Conservation (phyloP, 2,797 vertebrate species). For the Pterois miles region DNA sequence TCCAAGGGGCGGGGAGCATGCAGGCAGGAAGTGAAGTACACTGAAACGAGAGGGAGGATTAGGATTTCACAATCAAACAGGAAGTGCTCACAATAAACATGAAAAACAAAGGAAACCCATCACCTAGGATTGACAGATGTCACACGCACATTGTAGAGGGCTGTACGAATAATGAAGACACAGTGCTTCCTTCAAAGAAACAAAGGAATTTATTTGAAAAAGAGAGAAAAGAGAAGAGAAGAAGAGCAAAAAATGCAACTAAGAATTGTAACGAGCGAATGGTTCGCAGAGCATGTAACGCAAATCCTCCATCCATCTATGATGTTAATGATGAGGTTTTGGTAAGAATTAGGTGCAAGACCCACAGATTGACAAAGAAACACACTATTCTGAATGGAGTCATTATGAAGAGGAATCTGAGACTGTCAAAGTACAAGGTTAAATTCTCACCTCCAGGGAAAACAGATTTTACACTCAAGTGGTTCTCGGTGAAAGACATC, state of each 20-base stretch:
- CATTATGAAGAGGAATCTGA: too few relatives aligned
- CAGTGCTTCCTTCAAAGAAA: not conserved
- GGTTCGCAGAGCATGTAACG: not conserved
- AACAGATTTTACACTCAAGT: not conserved
- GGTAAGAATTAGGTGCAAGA: not conserved
- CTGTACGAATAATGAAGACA: not conserved
- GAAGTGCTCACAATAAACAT: too few relatives aligned
- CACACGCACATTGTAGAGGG: too few relatives aligned
- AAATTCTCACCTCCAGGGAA: not conserved
- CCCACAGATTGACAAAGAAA: not conserved
- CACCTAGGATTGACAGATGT: too few relatives aligned
- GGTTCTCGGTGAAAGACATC: not conserved
- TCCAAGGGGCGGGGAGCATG: too few relatives aligned
- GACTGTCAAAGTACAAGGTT: not conserved
- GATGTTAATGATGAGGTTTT: not conserved
- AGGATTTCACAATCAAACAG: too few relatives aligned
- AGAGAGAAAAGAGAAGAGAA: not conserved
- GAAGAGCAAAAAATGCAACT: not conserved
- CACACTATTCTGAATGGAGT: not conserved
- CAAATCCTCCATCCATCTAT: not conserved
- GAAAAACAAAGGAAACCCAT: too few relatives aligned
- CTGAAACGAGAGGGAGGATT: too few relatives aligned
- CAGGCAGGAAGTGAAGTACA: too few relatives aligned
- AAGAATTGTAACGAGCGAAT: not conserved
- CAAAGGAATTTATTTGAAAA: not conserved